Conservation (phyloP, 2,797 vertebrate species). For the Hirundo rustica region DNA sequence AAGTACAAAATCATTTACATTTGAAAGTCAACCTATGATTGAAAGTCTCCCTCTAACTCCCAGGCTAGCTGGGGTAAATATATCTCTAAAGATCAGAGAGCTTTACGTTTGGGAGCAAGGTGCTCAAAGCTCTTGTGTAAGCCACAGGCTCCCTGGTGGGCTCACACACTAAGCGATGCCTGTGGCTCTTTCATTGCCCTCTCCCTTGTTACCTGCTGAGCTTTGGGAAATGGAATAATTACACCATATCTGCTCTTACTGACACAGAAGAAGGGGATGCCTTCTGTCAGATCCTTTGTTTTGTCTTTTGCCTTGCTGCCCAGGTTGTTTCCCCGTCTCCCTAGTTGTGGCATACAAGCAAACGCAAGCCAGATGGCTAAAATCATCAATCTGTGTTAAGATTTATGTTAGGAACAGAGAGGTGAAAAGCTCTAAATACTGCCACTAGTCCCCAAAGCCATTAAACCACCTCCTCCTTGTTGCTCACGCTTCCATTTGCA, state of each 20-base stretch:
- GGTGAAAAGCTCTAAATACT: slow-evolving; percentile 33
- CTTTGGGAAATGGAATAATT: not conserved
- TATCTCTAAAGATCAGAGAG: not conserved
- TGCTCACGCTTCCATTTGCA: not conserved
- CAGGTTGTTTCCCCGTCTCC: not conserved
- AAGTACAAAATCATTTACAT: not conserved
- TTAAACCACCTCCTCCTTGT: not conserved
- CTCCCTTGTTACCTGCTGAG: not conserved
- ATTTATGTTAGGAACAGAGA: slow-evolving; percentile 38
- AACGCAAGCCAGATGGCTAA: slow-evolving; percentile 37
- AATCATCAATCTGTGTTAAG: slow-evolving; percentile 30
- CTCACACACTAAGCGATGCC: not conserved
- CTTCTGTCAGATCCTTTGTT: not conserved
- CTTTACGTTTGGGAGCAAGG: not conserved
- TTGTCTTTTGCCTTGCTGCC: not conserved
- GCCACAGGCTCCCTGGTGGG: not conserved
- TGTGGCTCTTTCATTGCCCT: not conserved
- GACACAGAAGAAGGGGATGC: not conserved
- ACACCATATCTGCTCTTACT: not conserved
- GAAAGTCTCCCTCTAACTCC: not conserved
- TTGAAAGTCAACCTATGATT: not conserved
- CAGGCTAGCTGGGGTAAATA: not conserved
- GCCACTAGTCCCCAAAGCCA: slow-evolving; percentile 18
- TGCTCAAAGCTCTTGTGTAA: not conserved
- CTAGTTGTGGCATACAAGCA: not conserved